Conservation (phyloP, 2,888 invertebrate genomes). For the Sesia apiformis region DNA sequence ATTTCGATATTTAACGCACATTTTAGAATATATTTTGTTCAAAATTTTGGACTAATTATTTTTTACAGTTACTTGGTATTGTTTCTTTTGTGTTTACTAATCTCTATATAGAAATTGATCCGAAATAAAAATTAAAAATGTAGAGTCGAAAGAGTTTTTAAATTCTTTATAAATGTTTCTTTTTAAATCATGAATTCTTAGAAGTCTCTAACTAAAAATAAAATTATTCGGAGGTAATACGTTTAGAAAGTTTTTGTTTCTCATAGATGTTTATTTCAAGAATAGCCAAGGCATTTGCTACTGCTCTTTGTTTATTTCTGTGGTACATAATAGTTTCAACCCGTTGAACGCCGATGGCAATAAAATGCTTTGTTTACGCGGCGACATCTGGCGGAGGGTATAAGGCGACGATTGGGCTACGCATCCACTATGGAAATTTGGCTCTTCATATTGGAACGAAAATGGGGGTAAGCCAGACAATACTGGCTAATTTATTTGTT, state of each 20-base stretch:
- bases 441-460: not conserved
- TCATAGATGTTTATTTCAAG: not conserved
- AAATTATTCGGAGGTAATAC: no score
- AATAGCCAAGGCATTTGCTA: not conserved
- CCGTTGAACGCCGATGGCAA: conserved; percentile 19
- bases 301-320: not conserved
- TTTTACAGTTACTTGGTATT: no score
- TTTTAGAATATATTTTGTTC: no score
- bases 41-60: no score
- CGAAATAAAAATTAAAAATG: no score
- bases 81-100: no score
- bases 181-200: no score
- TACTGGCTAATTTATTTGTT: not conserved
- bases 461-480: not conserved
- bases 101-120: no score
- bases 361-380: conserved; percentile 45
- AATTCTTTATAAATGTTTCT: no score
- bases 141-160: no score
- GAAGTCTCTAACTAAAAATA: no score
- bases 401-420: conserved; percentile 5
- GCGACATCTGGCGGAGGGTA: conserved; percentile 27
- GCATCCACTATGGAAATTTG: not conserved
- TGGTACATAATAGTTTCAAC: conserved; percentile 29
- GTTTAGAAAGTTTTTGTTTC: not conserved
- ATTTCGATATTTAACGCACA: no score